phyloP scores from a whole-genome alignment of 2,113 vertebrate species.

The Pygoscelis antarcticus region DNA sequence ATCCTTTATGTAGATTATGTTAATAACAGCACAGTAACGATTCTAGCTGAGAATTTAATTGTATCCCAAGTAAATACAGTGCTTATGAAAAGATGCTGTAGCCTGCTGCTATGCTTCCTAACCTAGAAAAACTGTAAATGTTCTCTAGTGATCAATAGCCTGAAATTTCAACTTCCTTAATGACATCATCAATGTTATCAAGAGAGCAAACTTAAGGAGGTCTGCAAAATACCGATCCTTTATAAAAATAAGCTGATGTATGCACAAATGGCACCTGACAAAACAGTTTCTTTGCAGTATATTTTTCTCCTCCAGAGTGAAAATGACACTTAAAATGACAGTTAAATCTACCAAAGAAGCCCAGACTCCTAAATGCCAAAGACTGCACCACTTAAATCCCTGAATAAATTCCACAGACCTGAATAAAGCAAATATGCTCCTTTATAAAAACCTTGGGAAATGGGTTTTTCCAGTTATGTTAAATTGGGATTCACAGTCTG shows the following conservation, averaged over 20 bases:
- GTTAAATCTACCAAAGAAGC: background rate
- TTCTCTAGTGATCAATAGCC: background rate
- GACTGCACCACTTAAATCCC: background rate
- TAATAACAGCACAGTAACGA: background rate
- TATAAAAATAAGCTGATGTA: background rate
- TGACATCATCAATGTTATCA: background rate
- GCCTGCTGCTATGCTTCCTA: background rate
- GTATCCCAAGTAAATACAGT: background rate
- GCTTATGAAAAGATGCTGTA: background rate
- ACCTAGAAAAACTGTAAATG: background rate
- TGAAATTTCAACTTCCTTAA: background rate
- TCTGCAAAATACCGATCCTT: background rate
- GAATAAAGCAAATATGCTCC: background rate
- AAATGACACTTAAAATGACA: background rate
- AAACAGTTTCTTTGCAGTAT: background rate
- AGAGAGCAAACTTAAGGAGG: background rate
- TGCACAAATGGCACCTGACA: background rate
- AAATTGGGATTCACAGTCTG: background rate
- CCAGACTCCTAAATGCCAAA: background rate
- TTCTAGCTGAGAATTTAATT: background rate
- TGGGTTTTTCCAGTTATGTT: background rate
- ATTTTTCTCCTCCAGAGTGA: background rate
- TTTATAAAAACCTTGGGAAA: background rate
- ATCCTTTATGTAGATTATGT: background rate
- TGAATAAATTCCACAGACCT: background rate